Evolutionary conservation across 2,888 invertebrate species (phyloP), one percentile per base, ranked within the genome.

Genomic region (Brachyptera risi): DNA sequence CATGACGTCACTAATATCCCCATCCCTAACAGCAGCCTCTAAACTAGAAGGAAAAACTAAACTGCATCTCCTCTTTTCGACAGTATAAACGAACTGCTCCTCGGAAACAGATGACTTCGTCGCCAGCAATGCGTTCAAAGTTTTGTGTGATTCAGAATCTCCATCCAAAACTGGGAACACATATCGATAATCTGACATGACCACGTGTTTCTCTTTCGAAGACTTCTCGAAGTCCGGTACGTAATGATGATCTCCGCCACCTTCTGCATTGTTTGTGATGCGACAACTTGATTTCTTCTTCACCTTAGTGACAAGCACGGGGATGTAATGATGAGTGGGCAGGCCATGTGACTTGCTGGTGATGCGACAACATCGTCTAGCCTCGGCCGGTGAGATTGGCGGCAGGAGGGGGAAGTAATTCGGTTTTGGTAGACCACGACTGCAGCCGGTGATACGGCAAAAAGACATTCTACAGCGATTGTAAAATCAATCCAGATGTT

Each of bases 321-420:
- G 88, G 77, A 88, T 88, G 80, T 87, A 89, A 74, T 88, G 88
- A 74, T 89, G 88, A 40, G 85, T 81, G 49, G 85, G 85, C 59
- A 87, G 78, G 27, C 88, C 85, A 66, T 87, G 84, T 37, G 88
- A 86, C 73, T 88, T 88, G 61, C 88, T 88, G 54, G 89, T 90
- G 68, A 90, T 87, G 68, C 87, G 83, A 75, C 90, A 88, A 73
- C 86, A 85, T 64, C 89, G 80, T 70, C 87, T 84, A 1, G 90
- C 90, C 71, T 90, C 90, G n/a, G 88, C 88, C 13, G 90, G 89
- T 54, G 89, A 88, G 64, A 90, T 85, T 2, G 90, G 90, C 49
- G 88, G 87, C 67, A 90, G 78, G 57, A 91, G 78, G 19, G 91
- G 90, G 71, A 90, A 87, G 73, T 90, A 91, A 74, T 90, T 88